Evolutionary conservation across 2,888 invertebrate genomes (phyloP).

Genomic region (Drosophila atroscutellata): DNA sequence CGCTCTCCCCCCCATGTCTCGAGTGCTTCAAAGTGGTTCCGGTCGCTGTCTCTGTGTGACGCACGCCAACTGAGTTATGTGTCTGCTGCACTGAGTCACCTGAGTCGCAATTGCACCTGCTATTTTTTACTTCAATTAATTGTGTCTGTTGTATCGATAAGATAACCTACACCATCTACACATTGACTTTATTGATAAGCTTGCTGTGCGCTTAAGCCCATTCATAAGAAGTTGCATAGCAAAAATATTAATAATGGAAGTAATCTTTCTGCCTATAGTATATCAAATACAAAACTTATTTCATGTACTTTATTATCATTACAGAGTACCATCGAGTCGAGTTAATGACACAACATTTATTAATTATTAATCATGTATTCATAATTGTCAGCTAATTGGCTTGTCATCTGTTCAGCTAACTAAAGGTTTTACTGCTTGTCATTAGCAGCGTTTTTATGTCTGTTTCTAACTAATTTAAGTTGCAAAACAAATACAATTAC

Average conservation of each 20-base stretch:
- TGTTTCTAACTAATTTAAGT: conserved; percentile 54
- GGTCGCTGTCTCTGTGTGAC: conserved; percentile 12
- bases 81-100: conserved; percentile 43
- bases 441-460: conserved; percentile 30
- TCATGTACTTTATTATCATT: background rate
- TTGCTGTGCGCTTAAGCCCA: background rate
- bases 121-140: conserved; percentile 13
- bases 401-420: conserved; percentile 29
- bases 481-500: conserved; percentile 44
- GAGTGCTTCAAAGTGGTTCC: conserved; percentile 59
- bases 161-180: conserved; percentile 11
- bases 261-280: background rate
- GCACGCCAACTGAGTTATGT: conserved; percentile 57
- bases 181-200: conserved; percentile 6
- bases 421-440: conserved; percentile 15
- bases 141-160: conserved; percentile 34
- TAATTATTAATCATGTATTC: conserved; percentile 58
- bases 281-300: background rate
- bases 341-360: conserved; percentile 2
- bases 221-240: background rate
- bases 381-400: conserved; percentile 61
- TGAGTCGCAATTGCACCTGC: conserved; percentile 1
- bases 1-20: conserved; percentile 44
- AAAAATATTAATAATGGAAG: background rate
- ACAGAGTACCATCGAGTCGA: background rate